These are phyloP conservation scores for Lethrus apterus DNA, from an alignment of 1,140 invertebrate genomes.

Conservation along the genomic window DNA sequence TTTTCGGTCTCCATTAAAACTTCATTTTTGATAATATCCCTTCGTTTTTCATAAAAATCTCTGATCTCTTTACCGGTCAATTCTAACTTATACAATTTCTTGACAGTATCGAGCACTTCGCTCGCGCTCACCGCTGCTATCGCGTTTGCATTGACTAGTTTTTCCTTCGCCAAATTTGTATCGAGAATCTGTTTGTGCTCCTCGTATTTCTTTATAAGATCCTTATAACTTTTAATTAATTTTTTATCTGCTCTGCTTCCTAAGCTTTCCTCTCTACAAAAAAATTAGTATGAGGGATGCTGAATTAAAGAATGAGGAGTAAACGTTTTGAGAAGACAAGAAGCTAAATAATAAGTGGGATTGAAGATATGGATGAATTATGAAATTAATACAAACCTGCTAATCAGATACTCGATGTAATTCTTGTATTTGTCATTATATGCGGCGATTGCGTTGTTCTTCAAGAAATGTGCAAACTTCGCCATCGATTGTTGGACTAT, in stretches of 20 bases:
- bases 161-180: neutral
- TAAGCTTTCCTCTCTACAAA: conserved; percentile 20
- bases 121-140: conserved; percentile 2
- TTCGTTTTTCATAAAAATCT: conserved; percentile 9
- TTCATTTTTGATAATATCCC: too few relatives aligned
- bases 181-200: conserved; percentile 15
- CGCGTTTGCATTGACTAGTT: conserved; percentile 5
- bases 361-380: too few relatives aligned
- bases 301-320: neutral
- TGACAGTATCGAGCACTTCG: neutral
- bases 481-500: conserved; percentile 23
- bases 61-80: conserved; percentile 15
- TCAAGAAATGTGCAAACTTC: conserved; percentile 29
- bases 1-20: too few relatives aligned
- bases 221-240: conserved; percentile 7
- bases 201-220: conserved; percentile 14
- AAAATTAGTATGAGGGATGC: neutral
- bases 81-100: conserved; percentile 12
- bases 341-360: neutral
- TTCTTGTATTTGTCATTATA: conserved; percentile 29
- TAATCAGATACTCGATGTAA: conserved; percentile 28
- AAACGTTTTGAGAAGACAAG: neutral
- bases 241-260: conserved; percentile 12
- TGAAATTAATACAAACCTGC: conserved; percentile 19
- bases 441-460: conserved; percentile 28